Evolutionary conservation across 2,888 invertebrate genomes (phyloP).

Genomic region (Copidosoma aretas): DNA sequence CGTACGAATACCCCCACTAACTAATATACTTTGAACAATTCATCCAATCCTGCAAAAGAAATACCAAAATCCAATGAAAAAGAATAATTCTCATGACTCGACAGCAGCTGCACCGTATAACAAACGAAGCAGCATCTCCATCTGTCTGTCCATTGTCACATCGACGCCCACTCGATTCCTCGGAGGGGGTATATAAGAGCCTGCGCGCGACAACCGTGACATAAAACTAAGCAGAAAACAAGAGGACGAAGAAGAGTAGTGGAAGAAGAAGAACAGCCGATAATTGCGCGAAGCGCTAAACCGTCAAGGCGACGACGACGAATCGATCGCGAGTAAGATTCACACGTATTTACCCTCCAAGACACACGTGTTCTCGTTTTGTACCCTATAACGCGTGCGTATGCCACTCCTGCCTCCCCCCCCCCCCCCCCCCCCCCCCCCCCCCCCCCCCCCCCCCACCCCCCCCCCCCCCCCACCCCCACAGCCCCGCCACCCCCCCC

Average conservation of each 20-base stretch:
- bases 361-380: not conserved
- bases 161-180: too few relatives aligned
- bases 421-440: too few relatives aligned
- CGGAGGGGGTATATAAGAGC: too few relatives aligned
- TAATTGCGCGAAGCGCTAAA: not conserved
- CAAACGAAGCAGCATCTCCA: not conserved
- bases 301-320: slow-evolving; percentile 30
- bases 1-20: too few relatives aligned
- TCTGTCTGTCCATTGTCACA: not conserved
- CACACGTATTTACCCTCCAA: not conserved
- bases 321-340: slow-evolving; percentile 27
- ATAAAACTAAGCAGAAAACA: too few relatives aligned
- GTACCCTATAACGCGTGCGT: too few relatives aligned
- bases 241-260: too few relatives aligned
- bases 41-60: not conserved
- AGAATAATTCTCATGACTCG: not conserved
- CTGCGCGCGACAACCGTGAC: too few relatives aligned
- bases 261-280: not conserved
- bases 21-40: too few relatives aligned
- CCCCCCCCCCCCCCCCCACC: too few relatives aligned
- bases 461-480: too few relatives aligned
- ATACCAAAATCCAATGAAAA: not conserved
- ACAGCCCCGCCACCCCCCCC: too few relatives aligned
- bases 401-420: not conserved
- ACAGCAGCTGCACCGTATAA: not conserved